A percentile compares a stretch with the other conserved stretches of the same genome.
Evolutionary conservation across 2,797 vertebrate genomes (phyloP).

Genomic region (Harpagifer antarcticus): DNA sequence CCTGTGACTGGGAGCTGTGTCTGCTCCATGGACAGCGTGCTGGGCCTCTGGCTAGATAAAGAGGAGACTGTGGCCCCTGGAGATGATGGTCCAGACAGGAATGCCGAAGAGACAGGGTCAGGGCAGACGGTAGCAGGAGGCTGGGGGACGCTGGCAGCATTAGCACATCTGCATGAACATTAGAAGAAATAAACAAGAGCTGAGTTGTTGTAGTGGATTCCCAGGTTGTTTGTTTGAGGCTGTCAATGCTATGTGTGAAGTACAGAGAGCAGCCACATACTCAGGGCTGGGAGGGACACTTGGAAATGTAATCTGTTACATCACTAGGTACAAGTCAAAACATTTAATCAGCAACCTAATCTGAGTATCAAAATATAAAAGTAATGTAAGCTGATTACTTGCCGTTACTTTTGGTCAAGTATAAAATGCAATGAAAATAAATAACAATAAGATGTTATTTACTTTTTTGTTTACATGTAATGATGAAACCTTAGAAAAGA

Average conservation of each 20-base stretch:
- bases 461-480: too few species aligned
- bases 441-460: too few species aligned
- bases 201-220: neutral
- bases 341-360: too few species aligned
- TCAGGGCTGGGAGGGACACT: too few species aligned
- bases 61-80: constrained; percentile 47
- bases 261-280: neutral
- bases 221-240: neutral
- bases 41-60: constrained; percentile 71
- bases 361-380: too few species aligned
- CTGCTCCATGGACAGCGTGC: constrained; percentile 85
- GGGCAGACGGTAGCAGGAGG: constrained; percentile 76
- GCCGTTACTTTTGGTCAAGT: too few species aligned
- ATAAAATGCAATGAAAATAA: too few species aligned
- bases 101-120: constrained; percentile 80
- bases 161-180: constrained; percentile 64
- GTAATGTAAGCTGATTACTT: too few species aligned
- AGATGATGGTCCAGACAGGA: constrained; percentile 82
- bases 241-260: too few species aligned
- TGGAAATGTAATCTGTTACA: too few species aligned
- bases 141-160: constrained; percentile 80
- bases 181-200: neutral
- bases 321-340: too few species aligned
- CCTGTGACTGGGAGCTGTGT: constrained; percentile 89
- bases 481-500: too few species aligned